These are phyloP conservation scores for Unio delphinus DNA, from an alignment of 2,888 invertebrate genomes.

Conservation along the genomic window DNA sequence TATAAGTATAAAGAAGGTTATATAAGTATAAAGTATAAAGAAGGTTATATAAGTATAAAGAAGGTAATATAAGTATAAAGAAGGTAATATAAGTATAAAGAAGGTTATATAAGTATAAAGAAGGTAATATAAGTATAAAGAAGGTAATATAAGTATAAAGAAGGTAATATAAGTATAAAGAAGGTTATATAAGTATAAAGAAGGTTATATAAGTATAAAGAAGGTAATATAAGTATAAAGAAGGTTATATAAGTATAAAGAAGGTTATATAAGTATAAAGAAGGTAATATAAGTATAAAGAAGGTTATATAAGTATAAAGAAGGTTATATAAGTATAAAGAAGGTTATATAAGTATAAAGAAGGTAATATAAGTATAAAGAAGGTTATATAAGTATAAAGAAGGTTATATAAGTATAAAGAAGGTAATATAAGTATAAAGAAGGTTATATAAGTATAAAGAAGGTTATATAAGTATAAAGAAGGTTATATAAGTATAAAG, in stretches of 20 bases:
- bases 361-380: slow-evolving; percentile 11
- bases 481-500: slow-evolving; percentile 11
- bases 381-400: slow-evolving; percentile 11
- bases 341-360: slow-evolving; percentile 11
- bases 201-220: slow-evolving; percentile 15
- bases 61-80: slow-evolving; percentile 11
- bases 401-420: slow-evolving; percentile 11
- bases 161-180: slow-evolving; percentile 15
- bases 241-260: slow-evolving; percentile 11
- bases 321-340: slow-evolving; percentile 11
- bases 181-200: slow-evolving; percentile 15
- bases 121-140: slow-evolving; percentile 11
- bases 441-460: slow-evolving; percentile 11
- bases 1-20: slow-evolving; percentile 11
- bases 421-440: slow-evolving; percentile 11
- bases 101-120: not conserved
- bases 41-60: slow-evolving; percentile 11
- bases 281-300: slow-evolving; percentile 11
- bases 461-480: slow-evolving; percentile 11
- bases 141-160: slow-evolving; percentile 15
- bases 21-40: not conserved
- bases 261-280: slow-evolving; percentile 11
- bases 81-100: slow-evolving; percentile 11
- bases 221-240: slow-evolving; percentile 11
- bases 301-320: slow-evolving; percentile 11